phyloP scores from a whole-genome alignment of 2,113 vertebrate genomes.

The Acanthisitta chloris region DNA sequence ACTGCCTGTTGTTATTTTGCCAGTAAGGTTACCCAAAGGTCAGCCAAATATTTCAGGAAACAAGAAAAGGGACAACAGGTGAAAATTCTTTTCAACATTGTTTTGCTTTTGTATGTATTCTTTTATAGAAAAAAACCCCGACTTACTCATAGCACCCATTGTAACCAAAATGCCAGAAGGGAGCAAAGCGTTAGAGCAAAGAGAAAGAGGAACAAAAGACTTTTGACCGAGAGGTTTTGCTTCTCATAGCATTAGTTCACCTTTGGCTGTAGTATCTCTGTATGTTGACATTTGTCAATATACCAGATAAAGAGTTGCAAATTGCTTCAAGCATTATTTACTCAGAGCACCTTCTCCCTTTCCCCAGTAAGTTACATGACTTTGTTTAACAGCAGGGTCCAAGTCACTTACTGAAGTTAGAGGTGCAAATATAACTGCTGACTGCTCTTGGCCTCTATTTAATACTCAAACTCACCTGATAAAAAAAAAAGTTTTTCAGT shows the following conservation, averaged over 20 bases:
- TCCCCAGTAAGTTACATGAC: background rate
- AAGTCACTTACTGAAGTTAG: background rate
- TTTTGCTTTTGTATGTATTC: background rate
- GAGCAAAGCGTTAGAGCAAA: background rate
- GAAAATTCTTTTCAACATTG: background rate
- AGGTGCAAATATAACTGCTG: background rate
- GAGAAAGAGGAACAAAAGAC: background rate
- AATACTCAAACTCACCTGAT: background rate
- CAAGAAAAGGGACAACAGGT: background rate
- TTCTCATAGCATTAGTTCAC: background rate
- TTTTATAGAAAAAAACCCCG: background rate
- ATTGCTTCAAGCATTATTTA: constrained; percentile 7
- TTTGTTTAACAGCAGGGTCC: background rate
- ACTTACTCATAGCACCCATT: background rate
- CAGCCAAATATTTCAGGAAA: constrained; percentile 1
- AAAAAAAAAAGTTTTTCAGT: background rate
- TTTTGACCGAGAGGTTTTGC: background rate
- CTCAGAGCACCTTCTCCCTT: background rate
- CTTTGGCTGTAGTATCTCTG: background rate
- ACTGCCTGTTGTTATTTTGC: background rate
- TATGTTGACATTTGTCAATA: background rate
- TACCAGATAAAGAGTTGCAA: constrained; percentile 6
- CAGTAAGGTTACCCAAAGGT: background rate
- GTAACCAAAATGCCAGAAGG: background rate
- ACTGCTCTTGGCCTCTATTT: background rate